Conservation (phyloP, 2,888 invertebrate genomes). For the Rhagium mordax region DNA sequence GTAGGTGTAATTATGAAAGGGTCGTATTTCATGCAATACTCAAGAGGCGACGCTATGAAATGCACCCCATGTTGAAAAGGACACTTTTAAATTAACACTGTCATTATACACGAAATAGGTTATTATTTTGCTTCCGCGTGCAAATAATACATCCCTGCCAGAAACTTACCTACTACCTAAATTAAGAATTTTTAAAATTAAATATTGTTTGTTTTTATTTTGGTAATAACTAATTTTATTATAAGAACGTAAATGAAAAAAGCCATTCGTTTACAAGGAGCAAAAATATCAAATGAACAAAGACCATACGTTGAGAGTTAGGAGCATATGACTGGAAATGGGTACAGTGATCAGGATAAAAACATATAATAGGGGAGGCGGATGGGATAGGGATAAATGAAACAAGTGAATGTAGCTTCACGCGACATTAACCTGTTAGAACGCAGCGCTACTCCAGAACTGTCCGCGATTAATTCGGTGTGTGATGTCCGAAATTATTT, state of each 20-base stretch:
- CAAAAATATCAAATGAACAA: constrained; percentile 10
- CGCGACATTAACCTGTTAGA: constrained; percentile 70
- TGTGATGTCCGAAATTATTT: constrained; percentile 58
- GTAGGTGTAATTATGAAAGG: constrained; percentile 55
- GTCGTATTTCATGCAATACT: constrained; percentile 60
- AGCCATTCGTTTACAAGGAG: constrained; percentile 7
- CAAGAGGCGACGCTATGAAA: constrained; percentile 57
- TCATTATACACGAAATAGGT: constrained; percentile 51
- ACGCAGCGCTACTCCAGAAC: constrained; percentile 59
- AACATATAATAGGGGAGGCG: constrained; percentile 49
- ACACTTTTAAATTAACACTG: constrained; percentile 62
- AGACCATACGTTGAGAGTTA: constrained; percentile 23
- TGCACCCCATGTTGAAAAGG: constrained; percentile 57
- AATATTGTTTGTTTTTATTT: too few relatives aligned
- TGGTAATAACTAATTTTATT: too few relatives aligned
- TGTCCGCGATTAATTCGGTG: constrained; percentile 65
- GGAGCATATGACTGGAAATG: constrained; percentile 28
- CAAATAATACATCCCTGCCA: background rate
- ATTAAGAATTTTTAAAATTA: background rate
- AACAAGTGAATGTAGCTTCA: constrained; percentile 67
- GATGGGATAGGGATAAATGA: constrained; percentile 63
- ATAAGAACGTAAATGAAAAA: too few relatives aligned
- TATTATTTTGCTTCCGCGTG: constrained; percentile 49
- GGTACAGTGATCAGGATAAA: constrained; percentile 40
- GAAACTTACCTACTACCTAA: background rate